A percentile compares a stretch with the other conserved stretches of the same genome.
These are phyloP conservation scores for Corythornis cristatus DNA, from an alignment of 2,113 vertebrate species.

Conservation along the genomic window DNA sequence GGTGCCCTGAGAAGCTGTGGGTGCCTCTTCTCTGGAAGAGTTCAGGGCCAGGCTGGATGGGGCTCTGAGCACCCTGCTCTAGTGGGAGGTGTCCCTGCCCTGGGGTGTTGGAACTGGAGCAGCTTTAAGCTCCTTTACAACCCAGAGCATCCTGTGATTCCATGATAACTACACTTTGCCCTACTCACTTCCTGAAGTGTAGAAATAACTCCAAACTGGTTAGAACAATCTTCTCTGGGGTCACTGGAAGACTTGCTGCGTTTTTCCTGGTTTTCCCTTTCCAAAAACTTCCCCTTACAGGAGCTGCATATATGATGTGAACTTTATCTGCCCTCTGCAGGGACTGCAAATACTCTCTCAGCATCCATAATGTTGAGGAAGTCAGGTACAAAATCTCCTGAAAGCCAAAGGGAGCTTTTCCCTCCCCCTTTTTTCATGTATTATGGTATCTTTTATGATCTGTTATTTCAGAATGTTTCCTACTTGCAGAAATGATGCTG, in stretches of 20 bases:
- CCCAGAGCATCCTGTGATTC: neutral
- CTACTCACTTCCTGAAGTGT: neutral
- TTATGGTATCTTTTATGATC: neutral
- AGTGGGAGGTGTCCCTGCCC: neutral
- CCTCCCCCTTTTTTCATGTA: rapidly evolving
- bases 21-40: neutral
- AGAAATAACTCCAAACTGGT: neutral
- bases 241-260: rapidly evolving
- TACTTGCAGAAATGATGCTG: neutral
- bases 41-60: neutral
- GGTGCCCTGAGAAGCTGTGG: neutral
- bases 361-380: neutral
- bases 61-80: neutral
- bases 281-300: neutral
- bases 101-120: neutral
- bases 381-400: neutral
- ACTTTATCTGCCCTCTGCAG: neutral
- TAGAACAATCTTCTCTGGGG: neutral
- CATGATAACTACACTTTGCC: neutral
- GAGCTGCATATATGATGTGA: neutral
- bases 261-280: neutral
- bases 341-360: neutral
- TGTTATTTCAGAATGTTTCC: neutral
- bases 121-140: neutral
- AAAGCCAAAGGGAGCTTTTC: rapidly evolving